A percentile compares a stretch with the other conserved stretches of the same genome.
These are phyloP conservation scores for Morelia viridis DNA, from an alignment of 2,797 vertebrate species.

Conservation along the genomic window DNA sequence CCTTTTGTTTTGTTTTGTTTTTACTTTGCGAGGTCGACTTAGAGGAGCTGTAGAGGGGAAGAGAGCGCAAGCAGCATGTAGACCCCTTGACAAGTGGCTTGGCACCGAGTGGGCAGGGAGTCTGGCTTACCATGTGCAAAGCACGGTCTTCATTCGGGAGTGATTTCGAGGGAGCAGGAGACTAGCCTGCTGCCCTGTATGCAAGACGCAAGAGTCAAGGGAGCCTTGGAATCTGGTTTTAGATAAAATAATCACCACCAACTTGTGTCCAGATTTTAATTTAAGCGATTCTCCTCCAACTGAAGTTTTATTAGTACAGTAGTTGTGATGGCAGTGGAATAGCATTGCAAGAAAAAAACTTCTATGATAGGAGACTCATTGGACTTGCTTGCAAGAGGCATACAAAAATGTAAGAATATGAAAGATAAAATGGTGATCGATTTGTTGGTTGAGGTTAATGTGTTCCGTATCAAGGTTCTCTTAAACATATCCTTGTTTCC, in stretches of 20 bases:
- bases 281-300: background rate
- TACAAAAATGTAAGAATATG: background rate
- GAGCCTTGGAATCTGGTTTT: background rate
- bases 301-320: background rate
- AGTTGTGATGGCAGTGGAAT: background rate
- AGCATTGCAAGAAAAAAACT: background rate
- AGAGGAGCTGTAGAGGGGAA: background rate
- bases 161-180: background rate
- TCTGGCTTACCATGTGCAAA: conserved; percentile 11
- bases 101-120: background rate
- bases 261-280: conserved; percentile 9
- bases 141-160: background rate
- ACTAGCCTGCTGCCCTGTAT: background rate
- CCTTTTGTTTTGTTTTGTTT: background rate
- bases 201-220: background rate
- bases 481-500: background rate
- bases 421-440: background rate
- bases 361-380: background rate
- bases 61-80: background rate
- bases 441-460: background rate
- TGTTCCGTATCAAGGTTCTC: background rate
- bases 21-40: background rate
- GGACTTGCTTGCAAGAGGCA: background rate
- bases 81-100: background rate
- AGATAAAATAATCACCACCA: background rate